phyloP scores from a whole-genome alignment of 2,888 invertebrate genomes.

The Ctenicera cuprea region DNA sequence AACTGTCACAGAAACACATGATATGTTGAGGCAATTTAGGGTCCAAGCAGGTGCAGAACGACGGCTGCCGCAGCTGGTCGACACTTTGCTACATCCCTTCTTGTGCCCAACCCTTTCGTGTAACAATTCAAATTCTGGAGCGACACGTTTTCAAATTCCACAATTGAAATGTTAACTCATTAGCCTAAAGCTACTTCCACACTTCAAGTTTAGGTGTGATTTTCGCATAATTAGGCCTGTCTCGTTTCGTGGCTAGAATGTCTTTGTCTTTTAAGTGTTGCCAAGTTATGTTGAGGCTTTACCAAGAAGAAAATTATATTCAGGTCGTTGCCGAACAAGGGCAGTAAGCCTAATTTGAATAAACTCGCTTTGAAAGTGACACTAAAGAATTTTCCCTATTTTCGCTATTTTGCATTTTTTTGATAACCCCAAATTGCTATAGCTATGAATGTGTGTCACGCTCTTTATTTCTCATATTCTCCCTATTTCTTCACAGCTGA shows the following conservation, averaged over 20 bases:
- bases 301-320: background rate
- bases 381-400: background rate
- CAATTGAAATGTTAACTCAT: slow-evolving; percentile 20
- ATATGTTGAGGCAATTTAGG: slow-evolving; percentile 42
- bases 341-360: background rate
- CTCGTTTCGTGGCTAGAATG: background rate
- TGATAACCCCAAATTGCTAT: background rate
- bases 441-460: background rate
- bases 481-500: slow-evolving; percentile 2
- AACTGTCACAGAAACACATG: slow-evolving; percentile 38
- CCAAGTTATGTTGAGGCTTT: background rate
- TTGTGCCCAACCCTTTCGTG: slow-evolving; percentile 27
- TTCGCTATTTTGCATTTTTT: background rate
- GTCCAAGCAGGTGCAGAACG: slow-evolving; percentile 35
- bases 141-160: slow-evolving; percentile 28
- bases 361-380: background rate
- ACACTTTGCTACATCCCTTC: slow-evolving; percentile 11
- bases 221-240: slow-evolving; percentile 26
- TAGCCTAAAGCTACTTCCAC: slow-evolving; percentile 6
- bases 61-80: slow-evolving; percentile 34
- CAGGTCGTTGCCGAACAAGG: background rate
- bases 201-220: slow-evolving; percentile 21
- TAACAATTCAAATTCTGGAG: slow-evolving; percentile 25
- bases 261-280: slow-evolving; percentile 23
- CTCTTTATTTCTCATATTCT: background rate